phyloP scores from a whole-genome alignment of 2,113 vertebrate genomes.

The Ramphastos sulfuratus region DNA sequence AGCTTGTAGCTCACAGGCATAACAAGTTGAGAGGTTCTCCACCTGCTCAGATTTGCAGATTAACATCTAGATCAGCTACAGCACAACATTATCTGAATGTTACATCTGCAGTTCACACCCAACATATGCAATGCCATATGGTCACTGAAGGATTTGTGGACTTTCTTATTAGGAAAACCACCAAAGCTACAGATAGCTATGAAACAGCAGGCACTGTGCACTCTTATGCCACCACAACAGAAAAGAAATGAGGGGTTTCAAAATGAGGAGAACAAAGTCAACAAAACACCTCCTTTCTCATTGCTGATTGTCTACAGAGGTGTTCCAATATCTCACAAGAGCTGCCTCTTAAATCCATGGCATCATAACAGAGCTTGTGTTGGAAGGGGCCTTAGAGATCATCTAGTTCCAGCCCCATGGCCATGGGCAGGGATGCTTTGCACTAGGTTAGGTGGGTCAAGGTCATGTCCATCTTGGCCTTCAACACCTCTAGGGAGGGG shows the following conservation, averaged over 20 bases:
- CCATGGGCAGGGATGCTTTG: too few species aligned
- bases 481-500: too few species aligned
- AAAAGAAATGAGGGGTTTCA: neutral
- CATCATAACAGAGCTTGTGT: too few species aligned
- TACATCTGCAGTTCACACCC: neutral
- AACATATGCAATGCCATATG: constrained; percentile 38
- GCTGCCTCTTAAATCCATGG: too few species aligned
- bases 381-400: too few species aligned
- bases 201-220: neutral
- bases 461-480: too few species aligned
- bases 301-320: neutral
- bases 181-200: neutral
- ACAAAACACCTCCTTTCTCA: accelerated
- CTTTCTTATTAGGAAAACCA: neutral
- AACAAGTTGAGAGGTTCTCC: neutral
- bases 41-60: neutral
- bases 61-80: constrained; percentile 12
- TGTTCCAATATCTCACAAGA: neutral
- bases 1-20: neutral
- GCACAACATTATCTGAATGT: neutral
- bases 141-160: neutral
- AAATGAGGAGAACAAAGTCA: neutral
- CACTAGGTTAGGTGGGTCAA: too few species aligned
- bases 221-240: neutral
- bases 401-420: too few species aligned